Evolutionary conservation across 2,113 vertebrate species (phyloP).

Genomic region (Setophaga petechia): DNA sequence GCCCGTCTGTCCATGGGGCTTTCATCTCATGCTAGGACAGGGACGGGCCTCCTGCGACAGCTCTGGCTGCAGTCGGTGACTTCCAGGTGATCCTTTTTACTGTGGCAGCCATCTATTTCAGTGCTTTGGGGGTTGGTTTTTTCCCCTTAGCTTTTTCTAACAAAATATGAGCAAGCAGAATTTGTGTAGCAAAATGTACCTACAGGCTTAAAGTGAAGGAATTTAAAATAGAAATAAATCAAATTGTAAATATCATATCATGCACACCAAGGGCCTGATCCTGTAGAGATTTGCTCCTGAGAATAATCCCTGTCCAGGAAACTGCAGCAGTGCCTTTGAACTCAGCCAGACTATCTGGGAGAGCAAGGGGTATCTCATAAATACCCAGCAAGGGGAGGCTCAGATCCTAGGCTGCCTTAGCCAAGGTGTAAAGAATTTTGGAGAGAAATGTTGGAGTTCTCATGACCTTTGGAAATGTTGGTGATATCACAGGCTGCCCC

Average conservation of each 20-base stretch:
- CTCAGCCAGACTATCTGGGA: constrained; percentile 24
- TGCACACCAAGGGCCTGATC: constrained; percentile 27
- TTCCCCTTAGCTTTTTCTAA: background rate
- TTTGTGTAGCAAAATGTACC: background rate
- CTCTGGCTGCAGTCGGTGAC: background rate
- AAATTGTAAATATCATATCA: constrained; percentile 3
- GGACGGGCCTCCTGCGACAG: background rate
- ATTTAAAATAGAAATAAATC: constrained; percentile 29
- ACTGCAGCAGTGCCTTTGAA: constrained; percentile 30
- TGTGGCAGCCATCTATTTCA: background rate
- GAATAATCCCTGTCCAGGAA: background rate
- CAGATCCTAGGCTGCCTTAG: background rate
- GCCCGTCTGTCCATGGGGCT: accelerated
- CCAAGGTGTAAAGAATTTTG: background rate
- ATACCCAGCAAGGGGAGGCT: background rate
- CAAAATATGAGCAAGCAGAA: background rate
- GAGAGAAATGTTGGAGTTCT: background rate
- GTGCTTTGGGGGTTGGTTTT: accelerated
- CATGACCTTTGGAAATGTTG: background rate
- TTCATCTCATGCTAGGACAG: background rate
- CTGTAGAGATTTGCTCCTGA: background rate
- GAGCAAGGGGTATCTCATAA: constrained; percentile 1
- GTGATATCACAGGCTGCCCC: background rate
- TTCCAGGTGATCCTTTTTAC: background rate
- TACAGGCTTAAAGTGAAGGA: background rate